A percentile compares a stretch with the other conserved stretches of the same genome.
Conservation (phyloP, 2,888 invertebrate species). For the Chelonus formosanus region DNA sequence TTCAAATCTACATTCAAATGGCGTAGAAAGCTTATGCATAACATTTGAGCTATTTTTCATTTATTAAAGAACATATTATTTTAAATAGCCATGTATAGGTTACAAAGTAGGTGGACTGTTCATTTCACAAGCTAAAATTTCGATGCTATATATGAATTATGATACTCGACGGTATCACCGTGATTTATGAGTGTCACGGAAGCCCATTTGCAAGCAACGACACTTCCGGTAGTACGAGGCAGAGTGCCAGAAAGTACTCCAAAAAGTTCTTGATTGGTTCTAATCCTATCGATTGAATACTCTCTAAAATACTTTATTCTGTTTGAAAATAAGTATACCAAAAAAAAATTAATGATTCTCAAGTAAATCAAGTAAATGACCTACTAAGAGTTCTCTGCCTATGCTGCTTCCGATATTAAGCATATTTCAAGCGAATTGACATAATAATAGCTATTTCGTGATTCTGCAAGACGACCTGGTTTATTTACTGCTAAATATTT, state of each 20-base stretch:
- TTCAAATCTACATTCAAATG: too few relatives aligned
- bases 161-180: constrained; percentile 29
- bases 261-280: constrained; percentile 10
- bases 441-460: constrained; percentile 6
- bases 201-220: constrained; percentile 27
- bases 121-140: too few relatives aligned
- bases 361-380: too few relatives aligned
- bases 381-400: too few relatives aligned
- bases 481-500: background rate
- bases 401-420: background rate
- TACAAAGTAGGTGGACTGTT: too few relatives aligned
- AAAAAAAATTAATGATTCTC: too few relatives aligned
- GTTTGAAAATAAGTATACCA: too few relatives aligned
- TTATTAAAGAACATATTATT: background rate
- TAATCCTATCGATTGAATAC: background rate
- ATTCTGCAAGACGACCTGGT: constrained; percentile 1
- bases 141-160: constrained; percentile 7
- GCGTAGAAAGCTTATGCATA: too few relatives aligned
- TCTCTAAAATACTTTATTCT: background rate
- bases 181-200: constrained; percentile 36
- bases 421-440: constrained; percentile 7
- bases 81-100: too few relatives aligned
- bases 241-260: constrained; percentile 6
- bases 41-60: background rate
- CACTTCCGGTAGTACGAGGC: constrained; percentile 20